Conservation (phyloP, 2,888 invertebrate genomes). For the Torymus tubicola region DNA sequence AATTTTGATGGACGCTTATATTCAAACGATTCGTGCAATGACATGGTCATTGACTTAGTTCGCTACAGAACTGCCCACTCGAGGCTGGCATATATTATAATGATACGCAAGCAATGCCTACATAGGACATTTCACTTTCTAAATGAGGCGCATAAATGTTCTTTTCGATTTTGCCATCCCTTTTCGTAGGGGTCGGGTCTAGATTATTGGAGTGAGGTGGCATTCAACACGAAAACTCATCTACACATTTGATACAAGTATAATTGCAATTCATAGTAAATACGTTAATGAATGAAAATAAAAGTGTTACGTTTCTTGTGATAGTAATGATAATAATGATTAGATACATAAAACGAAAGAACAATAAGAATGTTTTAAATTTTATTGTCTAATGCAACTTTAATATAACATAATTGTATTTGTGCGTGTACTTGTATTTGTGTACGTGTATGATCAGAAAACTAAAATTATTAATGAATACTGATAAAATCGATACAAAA, state of each 20-base stretch:
- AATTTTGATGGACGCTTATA: conserved; percentile 32
- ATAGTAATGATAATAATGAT: conserved; percentile 9
- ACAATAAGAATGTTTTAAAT: not conserved
- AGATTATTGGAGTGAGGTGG: conserved; percentile 64
- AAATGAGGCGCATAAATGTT: conserved; percentile 38
- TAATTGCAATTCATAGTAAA: conserved; percentile 54
- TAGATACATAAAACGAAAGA: conserved; percentile 29
- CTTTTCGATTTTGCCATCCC: conserved; percentile 67
- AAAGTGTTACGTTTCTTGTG: conserved; percentile 50
- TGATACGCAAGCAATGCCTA: conserved; percentile 36
- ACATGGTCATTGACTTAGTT: conserved; percentile 73
- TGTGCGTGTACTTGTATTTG: too few species aligned
- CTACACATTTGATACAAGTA: conserved; percentile 70
- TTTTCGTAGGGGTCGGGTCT: conserved; percentile 75
- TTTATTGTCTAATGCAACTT: not conserved
- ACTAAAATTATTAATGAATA: too few species aligned
- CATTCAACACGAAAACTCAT: conserved; percentile 73
- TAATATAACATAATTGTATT: too few species aligned
- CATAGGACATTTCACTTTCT: not conserved
- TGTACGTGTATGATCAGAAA: too few species aligned
- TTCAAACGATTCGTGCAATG: conserved; percentile 63
- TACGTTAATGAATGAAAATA: conserved; percentile 51
- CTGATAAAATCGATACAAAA: too few species aligned
- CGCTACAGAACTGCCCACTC: conserved; percentile 74
- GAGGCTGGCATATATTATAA: conserved; percentile 66